phyloP scores from a whole-genome alignment of 2,113 vertebrate genomes.

The Xerus inauris region DNA sequence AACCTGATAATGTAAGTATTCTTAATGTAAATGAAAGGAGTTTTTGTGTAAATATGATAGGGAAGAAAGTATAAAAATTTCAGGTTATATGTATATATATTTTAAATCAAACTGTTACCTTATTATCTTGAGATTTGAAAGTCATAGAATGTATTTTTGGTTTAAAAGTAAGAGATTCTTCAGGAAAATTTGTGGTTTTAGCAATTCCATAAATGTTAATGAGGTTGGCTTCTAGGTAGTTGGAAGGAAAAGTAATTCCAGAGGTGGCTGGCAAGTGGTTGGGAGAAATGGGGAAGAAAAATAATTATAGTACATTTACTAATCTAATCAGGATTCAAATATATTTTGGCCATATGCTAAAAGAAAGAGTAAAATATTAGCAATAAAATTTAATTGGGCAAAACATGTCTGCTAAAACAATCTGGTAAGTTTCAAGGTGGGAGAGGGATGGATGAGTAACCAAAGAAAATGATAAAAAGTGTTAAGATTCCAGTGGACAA shows the following conservation, averaged over 20 bases:
- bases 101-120: not conserved
- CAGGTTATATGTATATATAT: not conserved
- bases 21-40: not conserved
- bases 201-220: not conserved
- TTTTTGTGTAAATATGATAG: not conserved
- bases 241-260: conserved; percentile 24
- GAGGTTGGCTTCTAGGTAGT: not conserved
- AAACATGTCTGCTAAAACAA: not conserved
- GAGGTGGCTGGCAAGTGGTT: not conserved
- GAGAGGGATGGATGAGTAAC: not conserved
- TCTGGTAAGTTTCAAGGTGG: not conserved
- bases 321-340: conserved; percentile 13
- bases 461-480: not conserved
- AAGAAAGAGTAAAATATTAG: conserved; percentile 44
- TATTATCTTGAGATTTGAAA: not conserved
- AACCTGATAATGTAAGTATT: not conserved
- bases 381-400: conserved; percentile 24
- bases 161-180: not conserved
- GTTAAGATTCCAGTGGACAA: not conserved
- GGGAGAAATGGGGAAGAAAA: not conserved
- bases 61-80: not conserved
- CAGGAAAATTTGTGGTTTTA: not conserved
- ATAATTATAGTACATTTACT: not conserved
- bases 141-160: not conserved
- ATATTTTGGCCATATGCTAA: not conserved